Conservation (phyloP, 2,113 vertebrate species). For the Motacilla alba region DNA sequence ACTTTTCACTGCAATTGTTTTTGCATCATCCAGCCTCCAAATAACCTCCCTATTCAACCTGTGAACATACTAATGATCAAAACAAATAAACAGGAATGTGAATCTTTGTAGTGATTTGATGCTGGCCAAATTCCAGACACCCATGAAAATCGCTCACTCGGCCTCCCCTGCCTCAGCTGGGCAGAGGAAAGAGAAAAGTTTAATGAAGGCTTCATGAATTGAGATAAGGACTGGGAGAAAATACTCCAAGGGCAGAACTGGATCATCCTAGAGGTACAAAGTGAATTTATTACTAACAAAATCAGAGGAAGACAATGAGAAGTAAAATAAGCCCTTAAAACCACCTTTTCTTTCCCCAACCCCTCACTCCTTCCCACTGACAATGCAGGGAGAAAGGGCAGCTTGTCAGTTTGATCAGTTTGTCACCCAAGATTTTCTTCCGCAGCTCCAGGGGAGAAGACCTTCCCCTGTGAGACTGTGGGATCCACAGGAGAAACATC, state of each 20-base stretch:
- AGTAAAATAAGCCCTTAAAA: neutral
- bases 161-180: neutral
- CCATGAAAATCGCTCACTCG: rapidly evolving
- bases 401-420: neutral
- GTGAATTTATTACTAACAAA: neutral
- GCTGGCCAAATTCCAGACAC: neutral
- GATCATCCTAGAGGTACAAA: neutral
- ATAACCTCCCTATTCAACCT: neutral
- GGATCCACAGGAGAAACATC: neutral
- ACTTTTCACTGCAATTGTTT: neutral
- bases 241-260: neutral
- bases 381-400: neutral
- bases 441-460: neutral
- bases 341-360: neutral
- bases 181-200: neutral
- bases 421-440: neutral
- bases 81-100: neutral
- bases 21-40: neutral
- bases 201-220: neutral
- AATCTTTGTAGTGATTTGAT: neutral
- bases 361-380: neutral
- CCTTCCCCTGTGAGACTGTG: neutral
- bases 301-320: neutral
- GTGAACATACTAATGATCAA: neutral
- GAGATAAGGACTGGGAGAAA: neutral